Conservation (phyloP, 92 coral and sea anemone species). For the Parazoanthus atlanticus region DNA sequence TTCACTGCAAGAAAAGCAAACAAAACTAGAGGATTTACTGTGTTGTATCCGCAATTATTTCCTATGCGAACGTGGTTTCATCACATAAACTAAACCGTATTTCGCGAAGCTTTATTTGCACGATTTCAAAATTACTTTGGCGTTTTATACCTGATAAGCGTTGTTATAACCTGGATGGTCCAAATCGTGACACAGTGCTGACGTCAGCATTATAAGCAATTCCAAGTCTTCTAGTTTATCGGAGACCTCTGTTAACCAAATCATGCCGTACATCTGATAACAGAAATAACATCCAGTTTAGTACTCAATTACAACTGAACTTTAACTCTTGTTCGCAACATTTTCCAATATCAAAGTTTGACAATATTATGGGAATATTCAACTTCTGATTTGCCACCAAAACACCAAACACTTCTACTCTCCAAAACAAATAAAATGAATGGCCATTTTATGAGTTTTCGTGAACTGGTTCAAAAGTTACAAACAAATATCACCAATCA, state of each 20-base stretch:
- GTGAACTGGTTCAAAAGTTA: no score
- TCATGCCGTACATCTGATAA: slow-evolving; percentile 83
- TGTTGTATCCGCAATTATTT: background rate
- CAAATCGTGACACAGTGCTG: slow-evolving; percentile 86
- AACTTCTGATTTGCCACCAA: background rate
- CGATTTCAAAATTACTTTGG: background rate
- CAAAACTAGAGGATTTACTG: background rate
- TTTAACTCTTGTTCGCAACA: background rate
- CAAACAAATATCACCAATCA: no score
- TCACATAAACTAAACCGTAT: no score
- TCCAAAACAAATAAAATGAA: background rate
- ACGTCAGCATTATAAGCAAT: slow-evolving; percentile 77
- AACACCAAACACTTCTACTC: background rate
- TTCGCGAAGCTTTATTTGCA: background rate
- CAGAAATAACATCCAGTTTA: background rate
- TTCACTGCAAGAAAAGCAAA: background rate
- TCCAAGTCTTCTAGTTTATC: slow-evolving; percentile 68
- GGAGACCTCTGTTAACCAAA: slow-evolving; percentile 79
- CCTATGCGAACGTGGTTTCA: background rate
- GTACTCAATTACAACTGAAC: no score
- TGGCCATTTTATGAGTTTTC: background rate
- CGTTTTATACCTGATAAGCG: slow-evolving; percentile 74
- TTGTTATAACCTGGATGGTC: slow-evolving; percentile 92
- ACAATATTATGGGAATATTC: no score
- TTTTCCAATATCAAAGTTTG: background rate